Evolutionary conservation across 2,113 vertebrate species (phyloP), one percentile per base, ranked within the genome.

Genomic region (Pycnonotus jocosus): DNA sequence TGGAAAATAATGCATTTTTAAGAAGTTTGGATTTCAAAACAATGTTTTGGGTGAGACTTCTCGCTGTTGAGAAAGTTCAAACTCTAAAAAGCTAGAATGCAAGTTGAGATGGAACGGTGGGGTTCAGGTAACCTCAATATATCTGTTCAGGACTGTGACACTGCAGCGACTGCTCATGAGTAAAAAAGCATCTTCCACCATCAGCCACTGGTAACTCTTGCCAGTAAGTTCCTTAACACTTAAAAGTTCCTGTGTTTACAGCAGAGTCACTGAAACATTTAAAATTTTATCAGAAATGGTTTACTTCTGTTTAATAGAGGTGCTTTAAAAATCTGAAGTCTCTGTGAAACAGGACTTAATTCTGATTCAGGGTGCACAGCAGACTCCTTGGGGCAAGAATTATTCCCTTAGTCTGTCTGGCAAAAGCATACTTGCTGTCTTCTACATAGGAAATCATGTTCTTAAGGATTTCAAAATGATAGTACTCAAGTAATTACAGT

Each of bases 261-360:
- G 31, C 45, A 88, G 71, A 88, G 38, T 86, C 82, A 76, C 65
- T 92, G 40, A 38, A 92, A 71, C 68, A 27, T 23, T 35, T 62
- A 92, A 66, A 86, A 47, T 93, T 74, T 71, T 72, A 35, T 86
- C 45, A 86, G 50, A 92, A 76, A 27, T 21, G 1, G 40, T 87
- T 94, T 78, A 69, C 44, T 79, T 50, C 48, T 64, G 9, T 73
- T 93, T 27, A 23, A 38, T 45, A 72, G 90, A 84, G 64, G 72
- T 89, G 48, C 90, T 94, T 90, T 91, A 86, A 95, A 92, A 84
- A 91, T 81, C 62, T 25, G 50, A 90, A 90, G 57, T 86, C 92
- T 96, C 51, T 85, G 31, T 30, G 40, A 91, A 91, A 16, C 62
- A 81, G 48, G 79, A 65, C 72, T 92, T 93, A 73, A 58, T 92